Base-by-base conservation (phyloP, 2,888 invertebrate species). In the Miltochrista miniata region DNA sequence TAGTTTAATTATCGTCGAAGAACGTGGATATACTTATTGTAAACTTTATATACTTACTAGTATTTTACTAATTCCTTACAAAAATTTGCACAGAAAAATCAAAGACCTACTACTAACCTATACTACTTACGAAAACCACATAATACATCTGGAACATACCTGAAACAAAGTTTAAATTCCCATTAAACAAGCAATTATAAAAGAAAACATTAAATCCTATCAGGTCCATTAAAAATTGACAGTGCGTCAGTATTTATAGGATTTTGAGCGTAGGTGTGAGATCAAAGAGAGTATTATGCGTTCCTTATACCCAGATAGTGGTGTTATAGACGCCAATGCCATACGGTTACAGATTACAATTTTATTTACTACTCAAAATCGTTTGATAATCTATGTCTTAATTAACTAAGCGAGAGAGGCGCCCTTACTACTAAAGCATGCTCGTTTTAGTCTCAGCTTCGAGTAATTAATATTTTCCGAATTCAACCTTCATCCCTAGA, bases 371-470 rank as follows among this genome's bases (percentile, higher is more conserved):
- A 80, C 90, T 81, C 83, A 76, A 85, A 88, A 88, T 85, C 87
- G 87, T 85, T 90, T 83, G 88, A 90, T 91, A 90, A 90, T 89
- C 85, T 88, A 90, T 88, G 90, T 91, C 91, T 91, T 91, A 90
- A 91, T 91, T 91, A 91, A 90, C 89, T 79, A 79, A 87, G 85
- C 87, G 86, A 83, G 86, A 81, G 83, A 75, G 76, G 71, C 64
- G 69, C 78, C 64, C 59, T 76, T 79, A 81, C 82, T 65, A 71
- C 59, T 69, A 67, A 61, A 73, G 31, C 64, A 54, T 60, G 62
- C 61, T 63, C 63, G 62, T 68, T 68, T 62, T 64, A 64, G 59
- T 60, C 61, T 59, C 54, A 47, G 48, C 50, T 65, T 61, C 45
- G 48, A 43, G 4, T 12, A 37, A 8, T 41, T n/a, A 1, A 0